Conservation (phyloP, 2,797 vertebrate genomes). For the Ptychobarbus kaznakovi region DNA sequence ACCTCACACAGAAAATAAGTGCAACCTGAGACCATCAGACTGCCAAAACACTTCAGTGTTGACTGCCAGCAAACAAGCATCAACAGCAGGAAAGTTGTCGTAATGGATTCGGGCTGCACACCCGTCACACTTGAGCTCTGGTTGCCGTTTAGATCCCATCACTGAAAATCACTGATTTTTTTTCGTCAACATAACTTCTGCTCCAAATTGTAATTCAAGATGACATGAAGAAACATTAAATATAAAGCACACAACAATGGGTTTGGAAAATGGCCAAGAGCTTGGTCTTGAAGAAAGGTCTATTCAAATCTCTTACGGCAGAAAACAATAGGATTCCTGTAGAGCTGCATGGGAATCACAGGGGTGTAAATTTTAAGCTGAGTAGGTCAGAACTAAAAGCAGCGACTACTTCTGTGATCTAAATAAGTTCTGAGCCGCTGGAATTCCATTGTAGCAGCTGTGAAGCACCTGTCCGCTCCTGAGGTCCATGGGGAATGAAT, state of each 20-base stretch:
- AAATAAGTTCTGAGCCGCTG: constrained; percentile 38
- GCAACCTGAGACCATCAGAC: constrained; percentile 53
- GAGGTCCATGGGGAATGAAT: constrained; percentile 19
- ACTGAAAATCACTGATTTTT: neutral
- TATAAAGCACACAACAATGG: constrained; percentile 47
- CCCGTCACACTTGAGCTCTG: constrained; percentile 18
- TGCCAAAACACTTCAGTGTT: constrained; percentile 56
- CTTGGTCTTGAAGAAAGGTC: constrained; percentile 41
- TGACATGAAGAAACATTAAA: constrained; percentile 9
- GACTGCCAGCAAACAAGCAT: constrained; percentile 47
- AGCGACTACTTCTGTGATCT: constrained; percentile 42
- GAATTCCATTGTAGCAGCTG: constrained; percentile 51
- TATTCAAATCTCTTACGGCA: constrained; percentile 37
- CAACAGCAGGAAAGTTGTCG: constrained; percentile 55
- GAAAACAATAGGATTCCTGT: constrained; percentile 58
- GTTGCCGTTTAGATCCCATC: neutral
- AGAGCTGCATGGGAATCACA: constrained; percentile 41
- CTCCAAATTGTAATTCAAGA: neutral
- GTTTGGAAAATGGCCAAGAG: constrained; percentile 25
- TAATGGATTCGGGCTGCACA: constrained; percentile 36
- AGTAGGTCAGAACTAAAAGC: constrained; percentile 56
- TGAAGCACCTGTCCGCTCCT: constrained; percentile 58
- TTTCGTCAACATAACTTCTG: no score
- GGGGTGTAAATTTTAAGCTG: constrained; percentile 56
- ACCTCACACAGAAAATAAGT: constrained; percentile 60